Conservation (phyloP, 2,113 vertebrate genomes). For the Zosterops lateralis region DNA sequence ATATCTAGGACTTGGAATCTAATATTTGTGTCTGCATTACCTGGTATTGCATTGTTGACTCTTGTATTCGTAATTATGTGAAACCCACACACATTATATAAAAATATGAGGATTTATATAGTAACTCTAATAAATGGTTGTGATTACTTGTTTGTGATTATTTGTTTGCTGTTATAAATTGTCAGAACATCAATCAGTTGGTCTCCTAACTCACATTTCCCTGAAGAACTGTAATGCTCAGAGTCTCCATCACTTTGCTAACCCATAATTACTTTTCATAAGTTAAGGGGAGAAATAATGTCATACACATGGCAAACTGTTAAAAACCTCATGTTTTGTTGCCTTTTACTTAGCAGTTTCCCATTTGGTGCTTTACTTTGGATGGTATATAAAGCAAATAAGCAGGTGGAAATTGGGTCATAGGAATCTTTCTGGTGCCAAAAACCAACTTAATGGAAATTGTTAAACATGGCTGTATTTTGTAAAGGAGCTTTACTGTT, state of each 20-base stretch:
- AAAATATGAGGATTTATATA: neutral
- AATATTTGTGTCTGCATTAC: neutral
- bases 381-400: neutral
- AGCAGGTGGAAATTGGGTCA: conserved; percentile 50
- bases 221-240: neutral
- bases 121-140: neutral
- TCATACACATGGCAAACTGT: neutral
- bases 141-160: neutral
- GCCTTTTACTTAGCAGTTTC: neutral
- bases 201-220: neutral
- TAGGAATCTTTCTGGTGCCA: conserved; percentile 44
- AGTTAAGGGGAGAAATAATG: neutral
- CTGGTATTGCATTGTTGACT: neutral
- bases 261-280: neutral
- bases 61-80: neutral
- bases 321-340: neutral
- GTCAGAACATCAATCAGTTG: neutral
- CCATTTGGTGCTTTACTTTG: conserved; percentile 7
- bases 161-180: neutral
- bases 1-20: neutral
- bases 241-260: neutral
- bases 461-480: conserved; percentile 5
- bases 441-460: conserved; percentile 31
- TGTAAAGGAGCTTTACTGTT: conserved; percentile 37
- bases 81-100: neutral